phyloP scores from a whole-genome alignment of 2,888 invertebrate genomes.

The Subacronicta megacephala region DNA sequence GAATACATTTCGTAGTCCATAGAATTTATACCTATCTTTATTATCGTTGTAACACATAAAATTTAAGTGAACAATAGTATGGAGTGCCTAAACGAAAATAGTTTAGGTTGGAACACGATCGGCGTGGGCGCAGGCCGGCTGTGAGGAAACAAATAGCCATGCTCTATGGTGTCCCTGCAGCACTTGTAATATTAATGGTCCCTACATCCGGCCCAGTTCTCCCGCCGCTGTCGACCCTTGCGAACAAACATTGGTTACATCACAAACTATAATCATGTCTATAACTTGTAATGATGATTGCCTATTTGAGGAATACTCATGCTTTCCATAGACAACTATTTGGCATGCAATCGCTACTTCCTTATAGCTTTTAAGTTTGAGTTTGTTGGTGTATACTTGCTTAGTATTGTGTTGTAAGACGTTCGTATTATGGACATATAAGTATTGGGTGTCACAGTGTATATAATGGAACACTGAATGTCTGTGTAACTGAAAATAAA shows the following conservation, averaged over 20 bases:
- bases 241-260: constrained; percentile 52
- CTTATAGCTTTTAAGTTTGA: constrained; percentile 27
- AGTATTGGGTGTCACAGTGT: constrained; percentile 30
- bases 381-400: constrained; percentile 14
- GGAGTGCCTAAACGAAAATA: constrained; percentile 52
- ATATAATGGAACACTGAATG: constrained; percentile 44
- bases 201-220: constrained; percentile 63
- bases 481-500: constrained; percentile 60
- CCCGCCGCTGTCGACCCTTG: constrained; percentile 52
- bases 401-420: constrained; percentile 24
- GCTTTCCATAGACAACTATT: constrained; percentile 25
- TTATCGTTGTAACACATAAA: constrained; percentile 22
- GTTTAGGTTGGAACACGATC: constrained; percentile 56
- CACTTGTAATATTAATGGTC: constrained; percentile 64
- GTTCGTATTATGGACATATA: constrained; percentile 32
- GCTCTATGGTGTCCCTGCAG: constrained; percentile 60
- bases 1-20: not conserved
- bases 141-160: constrained; percentile 67
- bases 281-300: constrained; percentile 38
- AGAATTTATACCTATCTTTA: constrained; percentile 16
- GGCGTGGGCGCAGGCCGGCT: constrained; percentile 62
- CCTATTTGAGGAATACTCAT: constrained; percentile 26
- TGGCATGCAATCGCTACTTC: constrained; percentile 35
- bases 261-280: constrained; percentile 46
- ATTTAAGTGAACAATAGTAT: constrained; percentile 40